A percentile compares a stretch with the other conserved stretches of the same genome.
phyloP scores from a whole-genome alignment of 2,888 invertebrate species.

The Hedya salicella region DNA sequence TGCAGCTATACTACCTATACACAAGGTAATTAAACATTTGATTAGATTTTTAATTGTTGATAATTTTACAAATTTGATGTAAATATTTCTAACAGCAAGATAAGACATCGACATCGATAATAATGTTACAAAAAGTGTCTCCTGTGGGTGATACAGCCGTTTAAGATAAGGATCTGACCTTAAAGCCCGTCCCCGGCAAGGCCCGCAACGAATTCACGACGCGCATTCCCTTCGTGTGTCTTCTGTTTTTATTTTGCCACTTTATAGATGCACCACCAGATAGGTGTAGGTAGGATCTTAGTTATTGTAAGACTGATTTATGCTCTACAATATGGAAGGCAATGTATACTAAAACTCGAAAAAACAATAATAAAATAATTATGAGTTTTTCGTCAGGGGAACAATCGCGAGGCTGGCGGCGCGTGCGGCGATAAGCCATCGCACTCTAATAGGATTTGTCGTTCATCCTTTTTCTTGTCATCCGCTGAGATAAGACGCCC shows the following conservation, averaged over 20 bases:
- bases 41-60: not conserved
- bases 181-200: slow-evolving; percentile 66
- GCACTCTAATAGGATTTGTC: slow-evolving; percentile 73
- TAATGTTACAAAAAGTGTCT: slow-evolving; percentile 82
- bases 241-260: slow-evolving; percentile 63
- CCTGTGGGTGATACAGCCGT: slow-evolving; percentile 82
- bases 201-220: slow-evolving; percentile 80
- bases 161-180: slow-evolving; percentile 84
- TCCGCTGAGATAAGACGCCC: slow-evolving; percentile 70
- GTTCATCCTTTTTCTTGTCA: slow-evolving; percentile 72
- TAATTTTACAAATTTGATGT: not conserved
- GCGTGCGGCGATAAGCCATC: slow-evolving; percentile 71
- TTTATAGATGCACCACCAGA: slow-evolving; percentile 50
- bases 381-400: slow-evolving; percentile 38
- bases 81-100: slow-evolving; percentile 56
- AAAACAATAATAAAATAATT: slow-evolving; percentile 20
- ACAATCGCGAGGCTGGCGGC: slow-evolving; percentile 49
- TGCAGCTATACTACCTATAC: too few species aligned
- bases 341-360: slow-evolving; percentile 35
- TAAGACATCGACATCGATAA: slow-evolving; percentile 74
- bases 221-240: slow-evolving; percentile 70
- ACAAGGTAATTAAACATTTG: not conserved
- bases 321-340: slow-evolving; percentile 24
- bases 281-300: slow-evolving; percentile 40
- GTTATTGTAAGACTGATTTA: slow-evolving; percentile 41